Evolutionary conservation across 2,888 invertebrate species (phyloP).

Genomic region (Thymelicus sylvestris): DNA sequence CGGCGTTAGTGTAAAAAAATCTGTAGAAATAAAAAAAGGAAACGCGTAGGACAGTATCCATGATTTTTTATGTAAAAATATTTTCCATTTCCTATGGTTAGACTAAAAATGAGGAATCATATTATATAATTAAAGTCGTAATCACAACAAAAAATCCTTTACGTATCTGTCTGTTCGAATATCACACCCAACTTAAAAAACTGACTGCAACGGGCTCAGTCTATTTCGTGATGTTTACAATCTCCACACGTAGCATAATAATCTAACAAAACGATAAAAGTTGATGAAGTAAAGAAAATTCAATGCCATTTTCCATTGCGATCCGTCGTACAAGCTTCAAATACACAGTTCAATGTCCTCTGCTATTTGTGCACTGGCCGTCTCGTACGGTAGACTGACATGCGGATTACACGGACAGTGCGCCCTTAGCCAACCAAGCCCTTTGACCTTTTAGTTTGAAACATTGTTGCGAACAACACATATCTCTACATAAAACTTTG

Average conservation of each 20-base stretch:
- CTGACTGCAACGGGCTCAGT: no score
- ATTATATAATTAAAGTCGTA: no score
- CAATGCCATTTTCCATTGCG: background rate
- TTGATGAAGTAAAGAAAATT: background rate
- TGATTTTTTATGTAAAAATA: no score
- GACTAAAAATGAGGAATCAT: no score
- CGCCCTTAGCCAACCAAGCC: background rate
- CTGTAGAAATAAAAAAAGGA: no score
- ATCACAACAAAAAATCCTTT: no score
- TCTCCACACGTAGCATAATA: background rate
- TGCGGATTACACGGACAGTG: conserved; percentile 4
- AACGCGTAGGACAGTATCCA: no score
- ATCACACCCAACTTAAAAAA: no score
- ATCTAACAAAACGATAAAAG: background rate
- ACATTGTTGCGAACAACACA: background rate
- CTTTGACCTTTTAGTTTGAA: conserved; percentile 3
- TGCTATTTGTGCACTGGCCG: conserved; percentile 68
- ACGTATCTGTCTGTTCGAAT: no score
- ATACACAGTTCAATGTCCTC: conserved; percentile 78
- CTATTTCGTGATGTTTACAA: no score
- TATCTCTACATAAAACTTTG: background rate
- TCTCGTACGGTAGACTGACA: conserved; percentile 40
- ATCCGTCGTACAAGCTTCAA: background rate
- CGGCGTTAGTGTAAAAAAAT: no score
- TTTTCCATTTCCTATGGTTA: no score